phyloP scores from a whole-genome alignment of 2,888 invertebrate species.

The Tetragonisca angustula region DNA sequence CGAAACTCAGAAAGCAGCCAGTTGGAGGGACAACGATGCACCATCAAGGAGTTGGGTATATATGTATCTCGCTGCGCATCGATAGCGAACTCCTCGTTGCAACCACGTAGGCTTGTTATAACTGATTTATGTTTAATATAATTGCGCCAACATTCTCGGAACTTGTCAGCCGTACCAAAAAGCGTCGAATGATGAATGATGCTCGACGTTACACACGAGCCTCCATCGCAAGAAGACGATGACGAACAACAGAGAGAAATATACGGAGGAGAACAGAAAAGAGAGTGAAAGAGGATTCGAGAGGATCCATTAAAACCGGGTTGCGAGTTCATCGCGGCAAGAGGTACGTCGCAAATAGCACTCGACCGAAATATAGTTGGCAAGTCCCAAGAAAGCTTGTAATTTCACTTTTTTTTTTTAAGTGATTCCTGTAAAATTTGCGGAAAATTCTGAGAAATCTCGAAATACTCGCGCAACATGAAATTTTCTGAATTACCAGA shows the following conservation, averaged over 20 bases:
- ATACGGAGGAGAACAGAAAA: not conserved
- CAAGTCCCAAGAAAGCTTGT: too few relatives aligned
- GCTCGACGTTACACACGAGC: conserved; percentile 52
- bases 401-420: too few relatives aligned
- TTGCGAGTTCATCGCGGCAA: conserved; percentile 50
- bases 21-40: conserved; percentile 10
- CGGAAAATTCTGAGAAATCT: too few relatives aligned
- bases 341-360: not conserved
- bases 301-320: conserved; percentile 52
- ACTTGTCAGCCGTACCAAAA: conserved; percentile 72
- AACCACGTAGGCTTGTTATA: conserved; percentile 72
- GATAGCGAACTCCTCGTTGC: conserved; percentile 57
- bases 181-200: conserved; percentile 73
- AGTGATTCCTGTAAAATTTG: too few relatives aligned
- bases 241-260: conserved; percentile 17
- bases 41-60: conserved; percentile 22
- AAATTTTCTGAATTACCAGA: too few relatives aligned
- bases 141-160: conserved; percentile 74
- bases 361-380: too few relatives aligned
- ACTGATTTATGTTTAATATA: conserved; percentile 79
- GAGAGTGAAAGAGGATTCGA: conserved; percentile 8
- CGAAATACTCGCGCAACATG: too few relatives aligned
- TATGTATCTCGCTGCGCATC: conserved; percentile 20
- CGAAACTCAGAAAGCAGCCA: not conserved
- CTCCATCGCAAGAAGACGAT: conserved; percentile 50